A percentile compares a stretch with the other conserved stretches of the same genome.
Conservation (phyloP, 2,113 vertebrate genomes). For the Paracanthobrama guichenoti region DNA sequence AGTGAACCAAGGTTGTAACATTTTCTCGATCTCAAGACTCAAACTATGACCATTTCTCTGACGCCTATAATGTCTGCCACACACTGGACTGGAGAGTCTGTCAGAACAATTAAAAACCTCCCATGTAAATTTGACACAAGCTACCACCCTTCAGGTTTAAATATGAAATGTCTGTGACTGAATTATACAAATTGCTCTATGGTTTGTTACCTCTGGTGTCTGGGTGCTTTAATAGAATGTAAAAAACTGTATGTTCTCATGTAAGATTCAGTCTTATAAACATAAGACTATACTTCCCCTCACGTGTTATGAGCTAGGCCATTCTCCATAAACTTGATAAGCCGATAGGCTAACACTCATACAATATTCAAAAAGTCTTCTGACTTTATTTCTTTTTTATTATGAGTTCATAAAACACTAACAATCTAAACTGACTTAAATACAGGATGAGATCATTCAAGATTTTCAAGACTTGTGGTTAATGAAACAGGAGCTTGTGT, state of each 20-base stretch:
- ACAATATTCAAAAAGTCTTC: constrained; percentile 19
- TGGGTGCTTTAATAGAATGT: not conserved
- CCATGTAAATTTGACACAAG: not conserved
- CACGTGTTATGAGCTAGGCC: not conserved
- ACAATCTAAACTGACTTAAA: constrained; percentile 5
- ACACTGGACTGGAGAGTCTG: not conserved
- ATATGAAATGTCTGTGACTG: not conserved
- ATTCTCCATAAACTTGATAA: not conserved
- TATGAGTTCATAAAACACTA: constrained; percentile 26
- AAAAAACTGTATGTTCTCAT: not conserved
- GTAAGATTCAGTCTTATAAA: not conserved
- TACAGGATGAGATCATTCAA: constrained; percentile 36
- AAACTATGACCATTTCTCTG: not conserved
- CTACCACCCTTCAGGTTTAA: not conserved
- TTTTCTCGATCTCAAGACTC: constrained; percentile 23
- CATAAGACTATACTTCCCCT: not conserved
- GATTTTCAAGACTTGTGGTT: constrained; percentile 42
- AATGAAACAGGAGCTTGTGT: constrained; percentile 48
- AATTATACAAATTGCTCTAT: not conserved
- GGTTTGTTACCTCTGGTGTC: not conserved
- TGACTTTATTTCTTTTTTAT: too few species aligned
- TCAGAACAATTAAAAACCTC: not conserved
- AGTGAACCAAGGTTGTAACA: not conserved
- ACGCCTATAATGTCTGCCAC: not conserved
- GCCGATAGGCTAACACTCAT: not conserved